Base-by-base conservation (phyloP, 1,140 invertebrate genomes). In the Drosophila prosaltans region DNA sequence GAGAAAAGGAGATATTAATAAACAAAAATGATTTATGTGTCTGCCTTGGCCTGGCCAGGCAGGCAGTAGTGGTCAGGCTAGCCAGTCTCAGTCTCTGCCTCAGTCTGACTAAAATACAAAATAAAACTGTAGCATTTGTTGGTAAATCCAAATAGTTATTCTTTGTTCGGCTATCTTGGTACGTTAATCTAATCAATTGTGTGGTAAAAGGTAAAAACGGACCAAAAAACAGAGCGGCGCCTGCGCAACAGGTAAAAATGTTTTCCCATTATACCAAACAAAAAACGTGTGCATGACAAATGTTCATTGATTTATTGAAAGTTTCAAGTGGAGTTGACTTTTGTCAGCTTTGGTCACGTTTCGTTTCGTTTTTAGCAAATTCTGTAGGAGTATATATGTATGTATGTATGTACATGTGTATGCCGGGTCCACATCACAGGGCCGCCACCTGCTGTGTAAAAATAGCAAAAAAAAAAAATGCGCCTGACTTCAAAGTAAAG, bases 11-110 rank as follows among this genome's bases (percentile, higher is more conserved):
- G 75, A 78, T 82, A 82, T 82, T 81, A 82, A 82, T 78, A 82
- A 78, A 82, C 72, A 75, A 67, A 75, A 75, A 82, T 82, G 75
- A 82, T 82, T 82, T 82, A 82, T 82, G 80, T 82, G 80, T 82
- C 80, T 82, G 80, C 16, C 80, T 65, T 59, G 24, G 80, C 16
- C 80, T 65, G 63, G 24, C 3, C 73, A 67, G 64, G 60, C 73
- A 69, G 16, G 16, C 16, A 16, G 16, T 16, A 16, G 62, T 72
- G 61, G 57, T 59, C 32, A 39, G 32, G 8, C 32, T 30, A 30
- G 30, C 36, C 55, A 8, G 55, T 16, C 16, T 16, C 16, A 16
- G 7, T 48, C 16, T 24, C 21, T 26, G 45, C 3, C 21, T 24
- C 21, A 24, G 45, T 51, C 21, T 24, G 41, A 9, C n/a, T 43